phyloP scores from a whole-genome alignment of 2,113 vertebrate genomes.

The Atrichornis clamosus region DNA sequence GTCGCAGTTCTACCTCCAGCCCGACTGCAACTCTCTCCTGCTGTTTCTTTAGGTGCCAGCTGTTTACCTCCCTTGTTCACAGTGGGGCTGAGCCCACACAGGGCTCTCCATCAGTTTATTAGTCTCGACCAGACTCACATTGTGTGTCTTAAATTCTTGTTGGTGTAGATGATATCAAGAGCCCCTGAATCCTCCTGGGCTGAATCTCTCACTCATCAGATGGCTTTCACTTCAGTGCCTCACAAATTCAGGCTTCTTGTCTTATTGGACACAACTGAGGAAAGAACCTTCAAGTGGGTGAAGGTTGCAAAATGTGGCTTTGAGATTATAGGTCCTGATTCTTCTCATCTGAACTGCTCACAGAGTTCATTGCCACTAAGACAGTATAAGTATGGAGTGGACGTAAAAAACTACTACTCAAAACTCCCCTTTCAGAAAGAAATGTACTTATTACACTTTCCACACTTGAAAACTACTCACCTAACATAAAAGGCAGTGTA shows the following conservation, averaged over 20 bases:
- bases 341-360: not conserved
- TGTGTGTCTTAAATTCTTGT: not conserved
- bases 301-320: not conserved
- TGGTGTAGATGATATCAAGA: not conserved
- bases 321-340: not conserved
- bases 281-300: not conserved
- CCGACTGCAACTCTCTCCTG: not conserved
- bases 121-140: not conserved
- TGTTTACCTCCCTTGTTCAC: accelerated
- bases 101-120: not conserved
- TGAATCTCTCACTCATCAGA: not conserved
- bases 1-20: not conserved
- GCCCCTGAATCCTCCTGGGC: not conserved
- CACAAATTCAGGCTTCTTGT: not conserved
- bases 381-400: not conserved
- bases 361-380: not conserved
- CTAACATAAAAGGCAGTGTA: not conserved
- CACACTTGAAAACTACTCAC: not conserved
- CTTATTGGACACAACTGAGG: not conserved
- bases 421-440: not conserved
- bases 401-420: not conserved
- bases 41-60: not conserved
- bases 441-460: not conserved
- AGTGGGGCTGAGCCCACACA: not conserved
- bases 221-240: not conserved